Conservation (phyloP, 2,113 vertebrate genomes). For the Gambusia holbrooki region DNA sequence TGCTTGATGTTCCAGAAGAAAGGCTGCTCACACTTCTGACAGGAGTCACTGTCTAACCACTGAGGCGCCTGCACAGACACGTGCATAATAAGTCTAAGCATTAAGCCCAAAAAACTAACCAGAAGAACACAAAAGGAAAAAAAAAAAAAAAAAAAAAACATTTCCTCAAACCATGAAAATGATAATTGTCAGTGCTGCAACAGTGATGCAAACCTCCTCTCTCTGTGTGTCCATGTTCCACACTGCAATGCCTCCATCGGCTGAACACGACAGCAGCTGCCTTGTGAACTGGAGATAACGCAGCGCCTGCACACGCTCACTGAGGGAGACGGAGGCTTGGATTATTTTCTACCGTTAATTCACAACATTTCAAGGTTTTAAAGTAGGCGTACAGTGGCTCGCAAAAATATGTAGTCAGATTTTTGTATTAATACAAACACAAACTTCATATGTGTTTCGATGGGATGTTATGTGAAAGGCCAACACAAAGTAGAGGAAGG, state of each 20-base stretch:
- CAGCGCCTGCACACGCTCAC: conserved; percentile 93
- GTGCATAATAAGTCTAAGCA: neutral
- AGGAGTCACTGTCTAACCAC: conserved; percentile 96
- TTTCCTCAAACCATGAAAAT: neutral
- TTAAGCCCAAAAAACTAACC: neutral
- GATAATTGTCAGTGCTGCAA: neutral
- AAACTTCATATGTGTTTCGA: neutral
- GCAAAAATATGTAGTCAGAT: too few species aligned
- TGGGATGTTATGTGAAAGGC: too few species aligned
- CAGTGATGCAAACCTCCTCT: conserved; percentile 86
- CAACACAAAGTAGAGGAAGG: too few species aligned
- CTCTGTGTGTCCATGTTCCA: conserved; percentile 97
- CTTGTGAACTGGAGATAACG: conserved; percentile 90
- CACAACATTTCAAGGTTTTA: neutral
- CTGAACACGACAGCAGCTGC: conserved; percentile 93
- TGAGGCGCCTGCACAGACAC: conserved; percentile 87
- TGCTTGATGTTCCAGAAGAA: conserved; percentile 99
- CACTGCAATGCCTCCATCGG: conserved; percentile 93
- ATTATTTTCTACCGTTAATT: neutral
- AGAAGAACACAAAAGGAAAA: fast-evolving
- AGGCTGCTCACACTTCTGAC: conserved; percentile 96
- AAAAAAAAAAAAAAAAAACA: neutral
- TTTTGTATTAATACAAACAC: neutral
- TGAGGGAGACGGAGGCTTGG: conserved; percentile 54
- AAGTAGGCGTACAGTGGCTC: neutral